A percentile compares a stretch with the other conserved stretches of the same genome.
Conservation (phyloP, 2,113 vertebrate species). For the Oxyura jamaicensis region DNA sequence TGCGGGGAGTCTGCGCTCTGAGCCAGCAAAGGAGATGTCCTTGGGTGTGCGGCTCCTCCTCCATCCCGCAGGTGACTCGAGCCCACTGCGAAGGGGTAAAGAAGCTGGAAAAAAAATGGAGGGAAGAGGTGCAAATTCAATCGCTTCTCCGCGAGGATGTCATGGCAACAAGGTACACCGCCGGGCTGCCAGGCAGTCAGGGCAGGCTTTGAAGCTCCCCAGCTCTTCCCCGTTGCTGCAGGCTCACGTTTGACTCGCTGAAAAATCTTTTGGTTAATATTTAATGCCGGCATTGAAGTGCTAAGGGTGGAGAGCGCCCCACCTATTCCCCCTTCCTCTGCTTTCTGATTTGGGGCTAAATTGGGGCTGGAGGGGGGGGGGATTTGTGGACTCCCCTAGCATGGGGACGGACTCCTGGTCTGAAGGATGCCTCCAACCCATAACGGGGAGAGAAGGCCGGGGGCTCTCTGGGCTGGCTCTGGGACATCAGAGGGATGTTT, state of each 20-base stretch:
- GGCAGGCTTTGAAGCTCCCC: conserved; percentile 20
- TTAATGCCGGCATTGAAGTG: neutral
- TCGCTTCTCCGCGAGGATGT: neutral
- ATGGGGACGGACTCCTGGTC: neutral
- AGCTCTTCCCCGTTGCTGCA: neutral
- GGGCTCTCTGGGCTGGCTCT: neutral
- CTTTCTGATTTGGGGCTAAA: neutral
- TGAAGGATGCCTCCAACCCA: neutral
- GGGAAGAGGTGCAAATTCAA: neutral
- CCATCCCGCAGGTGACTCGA: neutral
- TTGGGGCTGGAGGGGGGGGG: rapidly evolving
- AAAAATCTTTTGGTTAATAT: conserved; percentile 13
- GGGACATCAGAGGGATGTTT: neutral
- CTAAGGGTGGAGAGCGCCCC: neutral
- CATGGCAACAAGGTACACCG: neutral
- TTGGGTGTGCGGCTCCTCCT: neutral
- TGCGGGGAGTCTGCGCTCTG: neutral
- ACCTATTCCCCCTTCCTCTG: neutral
- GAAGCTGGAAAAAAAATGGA: neutral
- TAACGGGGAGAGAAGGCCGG: neutral
- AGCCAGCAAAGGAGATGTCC: neutral
- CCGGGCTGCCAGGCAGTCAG: neutral
- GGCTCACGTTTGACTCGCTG: neutral
- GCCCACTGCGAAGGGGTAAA: neutral
- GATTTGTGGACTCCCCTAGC: neutral